Evolutionary conservation across 1,140 invertebrate species (phyloP), one percentile per base, ranked within the genome.

Genomic region (Drosophila ananassae): DNA sequence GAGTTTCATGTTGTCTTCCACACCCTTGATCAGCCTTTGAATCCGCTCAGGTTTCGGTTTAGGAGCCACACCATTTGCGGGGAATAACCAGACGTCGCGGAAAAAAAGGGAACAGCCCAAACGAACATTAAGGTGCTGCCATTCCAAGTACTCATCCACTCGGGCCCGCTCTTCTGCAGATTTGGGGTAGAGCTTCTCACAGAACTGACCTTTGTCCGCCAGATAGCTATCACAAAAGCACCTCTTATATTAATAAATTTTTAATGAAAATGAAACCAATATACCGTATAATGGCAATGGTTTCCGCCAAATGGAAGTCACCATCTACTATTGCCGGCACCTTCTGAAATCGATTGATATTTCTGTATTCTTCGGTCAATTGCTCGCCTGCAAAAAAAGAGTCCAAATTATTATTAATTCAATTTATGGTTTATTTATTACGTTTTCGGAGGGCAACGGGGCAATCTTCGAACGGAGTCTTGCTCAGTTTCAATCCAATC

Each of bases 121-220:
- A 74, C 97, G 93, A 0, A 95, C 92, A 54, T 95, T 96, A 4
- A 94, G 77, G 87, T 98, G 97, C 66, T 98, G 97, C 97, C 97
- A 98, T 92, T 96, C 95, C 46, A 97, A 91, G 77, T 95, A 98
- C 91, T 98, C 96, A 84, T 98, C 96, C 2, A 98, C 94, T 62
- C 93, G 93, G 0, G 96, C 96, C 84, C 95, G 94, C n/a, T 90
- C 67, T 77, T 95, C 92, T 2, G 92, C 92, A 44, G 95, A 94
- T 60, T 92, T 93, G 0, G 97, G 96, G 92, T 96, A 98, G 93
- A 95, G 95, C 54, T 95, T 92, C 60, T 95, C 94, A 22, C 92
- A 77, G 1, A 96, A 79, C 44, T 77, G 59, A 55, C 80, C 83
- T 50, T 84, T 90, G 54, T 84, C 74, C 9, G 78, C 30, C 5